Evolutionary conservation across 2,888 invertebrate genomes (phyloP), one percentile per base, ranked within the genome.

Genomic region (Acleris sparsana): DNA sequence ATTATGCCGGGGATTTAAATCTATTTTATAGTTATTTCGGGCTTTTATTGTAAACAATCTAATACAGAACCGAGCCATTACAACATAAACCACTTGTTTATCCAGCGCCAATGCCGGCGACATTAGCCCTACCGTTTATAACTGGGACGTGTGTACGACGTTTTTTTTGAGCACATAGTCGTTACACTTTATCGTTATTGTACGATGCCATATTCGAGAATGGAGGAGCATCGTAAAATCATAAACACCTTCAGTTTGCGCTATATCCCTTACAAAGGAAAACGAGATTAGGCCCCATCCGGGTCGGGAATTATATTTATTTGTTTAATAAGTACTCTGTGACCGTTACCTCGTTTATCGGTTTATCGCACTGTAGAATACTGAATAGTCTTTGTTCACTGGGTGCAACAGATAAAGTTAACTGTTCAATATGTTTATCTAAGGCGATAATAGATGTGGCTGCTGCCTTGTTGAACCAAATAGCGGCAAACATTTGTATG

Each of bases 111-210:
- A 65, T 62, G 49, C 48, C 49, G 51, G 53, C 83, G 77, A 82
- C 83, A 83, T 87, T 85, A 85, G 79, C 74, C 75, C 73, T 69
- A 75, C 76, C 72, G 74, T 74, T 77, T 77, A 78, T 76, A 77
- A 75, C 72, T 75, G 72, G 72, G 71, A 80, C 81, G 79, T 79
- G 80, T 75, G 71, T 71, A 76, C 72, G 85, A 82, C 82, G 81
- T 78, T 85, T 86, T 86, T 84, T 74, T 80, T 78, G 76, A 53
- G 43, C 68, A 39, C 71, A 67, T 72, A 69, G 77, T 78, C 84
- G 82, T 89, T 84, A 84, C 80, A 80, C 79, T 87, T 88, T 85
- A 87, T 85, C 80, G 85, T 87, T 87, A 89, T 86, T 87, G 84
- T 84, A 85, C 80, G 82, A 80, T 72, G 79, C 81, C 80, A 80